Base-by-base conservation (phyloP, 1,140 invertebrate genomes). In the Drosophila pruinosa region DNA sequence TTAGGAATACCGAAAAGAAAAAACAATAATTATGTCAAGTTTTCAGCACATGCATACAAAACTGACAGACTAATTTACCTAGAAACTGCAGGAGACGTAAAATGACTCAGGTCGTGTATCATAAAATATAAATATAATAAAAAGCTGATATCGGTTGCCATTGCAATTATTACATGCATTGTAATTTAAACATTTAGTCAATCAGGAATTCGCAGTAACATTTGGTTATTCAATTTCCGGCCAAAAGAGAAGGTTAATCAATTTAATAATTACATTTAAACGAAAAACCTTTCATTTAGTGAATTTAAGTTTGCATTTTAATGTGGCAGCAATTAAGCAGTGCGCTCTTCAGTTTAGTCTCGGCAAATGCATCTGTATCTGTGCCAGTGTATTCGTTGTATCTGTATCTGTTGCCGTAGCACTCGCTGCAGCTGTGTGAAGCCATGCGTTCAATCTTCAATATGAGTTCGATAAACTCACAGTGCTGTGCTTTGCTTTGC, bases 361-460 rank as follows among this genome's bases (percentile, higher is more conserved):
- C 28, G 17, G 17, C 43, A 24, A 45, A 8, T 45, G 26, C 57
- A 17, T 53, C 14, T 38, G 77, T 78, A 50, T 63, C 48, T 53
- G 70, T 62, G 56, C 36, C 24, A 70, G 56, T 39, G 22, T 38
- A 36, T 75, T 38, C 38, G 26, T 68, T 80, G 78, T 69, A 45
- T 70, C 48, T 64, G 75, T 61, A 43, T 53, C 39, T 70, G 63
- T 62, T 45, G 19, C 10, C 14, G n/a, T 10, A 26, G 1, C 36
- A 15, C 31, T 31, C 28, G 48, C 52, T 71, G 72, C 57, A 59
- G 73, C 56, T 70, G 56, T 69, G 78, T 82, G 83, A 76, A 88
- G 83, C 82, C 82, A 88, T 88, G 82, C 82, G 82, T 88, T 82
- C 83, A 88, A 88, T 88, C 82, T 88, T 88, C 83, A 88, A 88